Evolutionary conservation across 2,888 invertebrate species (phyloP).

Genomic region (Nomada flava): DNA sequence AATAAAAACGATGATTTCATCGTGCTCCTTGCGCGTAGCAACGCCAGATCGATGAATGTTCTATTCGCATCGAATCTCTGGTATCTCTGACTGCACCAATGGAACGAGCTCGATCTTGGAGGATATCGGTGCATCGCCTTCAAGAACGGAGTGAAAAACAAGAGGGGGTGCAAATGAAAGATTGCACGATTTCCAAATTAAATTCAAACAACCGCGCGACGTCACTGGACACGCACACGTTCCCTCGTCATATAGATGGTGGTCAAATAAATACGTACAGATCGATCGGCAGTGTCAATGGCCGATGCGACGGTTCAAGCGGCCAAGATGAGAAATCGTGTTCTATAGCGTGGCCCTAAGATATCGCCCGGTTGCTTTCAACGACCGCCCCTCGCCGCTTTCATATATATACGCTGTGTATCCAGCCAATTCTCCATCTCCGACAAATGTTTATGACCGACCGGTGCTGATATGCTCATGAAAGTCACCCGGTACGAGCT

Average conservation of each 20-base stretch:
- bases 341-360: slow-evolving; percentile 46
- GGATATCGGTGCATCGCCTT: neutral
- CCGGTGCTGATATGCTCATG: slow-evolving; percentile 26
- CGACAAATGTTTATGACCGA: slow-evolving; percentile 41
- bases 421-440: slow-evolving; percentile 52
- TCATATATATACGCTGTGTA: slow-evolving; percentile 13
- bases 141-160: neutral
- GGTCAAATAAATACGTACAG: slow-evolving; percentile 73
- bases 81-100: neutral
- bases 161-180: neutral
- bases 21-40: neutral
- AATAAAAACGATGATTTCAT: slow-evolving; percentile 36
- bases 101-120: neutral
- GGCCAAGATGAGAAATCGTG: slow-evolving; percentile 61
- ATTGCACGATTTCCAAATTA: slow-evolving; percentile 41
- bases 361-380: slow-evolving; percentile 41
- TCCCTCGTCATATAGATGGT: slow-evolving; percentile 16
- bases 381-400: no score
- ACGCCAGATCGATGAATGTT: neutral
- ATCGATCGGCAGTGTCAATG: slow-evolving; percentile 77
- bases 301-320: slow-evolving; percentile 58
- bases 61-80: no score
- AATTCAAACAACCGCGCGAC: slow-evolving; percentile 26
- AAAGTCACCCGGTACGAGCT: slow-evolving; percentile 36
- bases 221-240: neutral